Percentiles rank a stretch among this genome's conserved stretches.
phyloP scores from a whole-genome alignment of 1,140 invertebrate species.

The Hyposmocoma kahamanoa region DNA sequence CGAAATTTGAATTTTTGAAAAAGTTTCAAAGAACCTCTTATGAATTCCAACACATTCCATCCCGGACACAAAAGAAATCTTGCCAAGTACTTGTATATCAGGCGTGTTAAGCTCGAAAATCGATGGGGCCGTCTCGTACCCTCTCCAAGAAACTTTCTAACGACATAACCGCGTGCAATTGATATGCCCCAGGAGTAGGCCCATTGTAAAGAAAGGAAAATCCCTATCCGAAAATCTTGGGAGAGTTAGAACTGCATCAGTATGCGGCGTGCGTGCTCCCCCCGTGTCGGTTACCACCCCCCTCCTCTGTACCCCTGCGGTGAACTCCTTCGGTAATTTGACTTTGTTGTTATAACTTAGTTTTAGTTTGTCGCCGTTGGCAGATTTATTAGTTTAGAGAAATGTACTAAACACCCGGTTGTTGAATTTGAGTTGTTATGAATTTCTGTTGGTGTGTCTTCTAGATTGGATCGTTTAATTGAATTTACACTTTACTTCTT shows the following conservation, averaged over 20 bases:
- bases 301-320: conserved; percentile 35
- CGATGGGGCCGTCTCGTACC: conserved; percentile 46
- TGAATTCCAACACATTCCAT: too few relatives aligned
- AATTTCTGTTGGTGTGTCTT: not conserved
- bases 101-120: conserved; percentile 53
- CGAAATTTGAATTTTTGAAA: too few relatives aligned
- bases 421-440: not conserved
- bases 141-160: conserved; percentile 67
- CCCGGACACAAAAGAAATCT: too few relatives aligned
- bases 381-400: conserved; percentile 68
- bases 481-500: too few relatives aligned
- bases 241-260: conserved; percentile 63
- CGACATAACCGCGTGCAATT: conserved; percentile 73
- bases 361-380: conserved; percentile 65
- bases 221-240: conserved; percentile 70
- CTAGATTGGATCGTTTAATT: too few relatives aligned
- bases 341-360: conserved; percentile 73
- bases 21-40: too few relatives aligned
- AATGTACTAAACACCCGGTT: conserved; percentile 39
- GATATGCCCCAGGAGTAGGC: conserved; percentile 71
- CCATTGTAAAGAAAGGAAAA: conserved; percentile 74
- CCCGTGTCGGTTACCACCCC: conserved; percentile 54
- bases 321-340: conserved; percentile 71
- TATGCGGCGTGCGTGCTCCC: conserved; percentile 47
- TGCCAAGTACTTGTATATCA: not conserved